A percentile compares a stretch with the other conserved stretches of the same genome.
Conservation (phyloP, 2,113 vertebrate species). For the Pseudorectes ferrugineus region DNA sequence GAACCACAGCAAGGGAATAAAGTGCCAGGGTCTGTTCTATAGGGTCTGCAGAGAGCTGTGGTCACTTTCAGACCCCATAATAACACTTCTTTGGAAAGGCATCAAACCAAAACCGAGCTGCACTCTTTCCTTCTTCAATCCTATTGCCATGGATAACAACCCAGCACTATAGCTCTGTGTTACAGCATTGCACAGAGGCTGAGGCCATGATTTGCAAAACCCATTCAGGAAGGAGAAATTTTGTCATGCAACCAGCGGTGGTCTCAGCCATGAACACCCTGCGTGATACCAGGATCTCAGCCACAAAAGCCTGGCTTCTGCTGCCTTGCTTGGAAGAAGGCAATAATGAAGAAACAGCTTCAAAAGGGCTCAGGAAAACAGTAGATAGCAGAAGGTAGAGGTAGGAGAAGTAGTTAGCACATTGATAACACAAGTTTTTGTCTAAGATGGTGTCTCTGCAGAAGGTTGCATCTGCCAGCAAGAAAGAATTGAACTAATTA, state of each 20-base stretch:
- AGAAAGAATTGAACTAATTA: background rate
- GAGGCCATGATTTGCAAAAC: background rate
- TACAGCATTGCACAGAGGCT: background rate
- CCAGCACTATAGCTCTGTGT: background rate
- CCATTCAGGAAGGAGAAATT: background rate
- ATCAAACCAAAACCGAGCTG: background rate
- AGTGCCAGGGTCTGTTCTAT: background rate
- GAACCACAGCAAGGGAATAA: background rate
- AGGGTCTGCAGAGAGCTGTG: background rate
- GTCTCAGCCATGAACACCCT: background rate
- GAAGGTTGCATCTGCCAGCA: background rate
- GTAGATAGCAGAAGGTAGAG: background rate
- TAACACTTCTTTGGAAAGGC: background rate
- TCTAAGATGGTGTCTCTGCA: background rate
- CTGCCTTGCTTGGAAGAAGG: background rate
- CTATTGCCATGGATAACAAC: background rate
- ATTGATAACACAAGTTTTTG: background rate
- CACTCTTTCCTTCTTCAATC: background rate
- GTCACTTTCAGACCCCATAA: background rate
- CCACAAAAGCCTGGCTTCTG: background rate
- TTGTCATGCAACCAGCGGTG: accelerated
- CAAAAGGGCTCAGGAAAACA: background rate
- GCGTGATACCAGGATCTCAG: background rate
- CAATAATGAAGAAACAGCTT: background rate
- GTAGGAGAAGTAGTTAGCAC: background rate